Evolutionary conservation across 2,888 invertebrate genomes (phyloP), one percentile per base, ranked within the genome.

Genomic region (Synanthedon vespiformis): DNA sequence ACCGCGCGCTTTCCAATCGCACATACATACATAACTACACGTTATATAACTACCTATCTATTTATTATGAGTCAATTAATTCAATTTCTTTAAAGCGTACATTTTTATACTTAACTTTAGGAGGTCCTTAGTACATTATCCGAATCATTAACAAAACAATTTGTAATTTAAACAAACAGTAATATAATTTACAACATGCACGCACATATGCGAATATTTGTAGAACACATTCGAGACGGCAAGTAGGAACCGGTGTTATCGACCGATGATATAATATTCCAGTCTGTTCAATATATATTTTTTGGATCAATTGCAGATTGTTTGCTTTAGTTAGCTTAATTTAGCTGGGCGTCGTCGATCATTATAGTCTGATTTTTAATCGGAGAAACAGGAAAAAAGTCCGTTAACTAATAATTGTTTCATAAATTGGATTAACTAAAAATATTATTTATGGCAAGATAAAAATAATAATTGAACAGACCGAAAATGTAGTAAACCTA

Each of bases 11-110:
- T 67, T 70, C 78, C 34, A 34, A 34, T 69, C 71, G 71, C 80
- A 77, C 79, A 75, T 77, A 74, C 74, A 74, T 73, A 77, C 66
- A 67, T 71, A 67, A 67, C 80, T 84, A 83, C 80, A 70, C 70
- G 81, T 81, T 83, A 83, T 65, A 72, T 79, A 80, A 69, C 82
- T 84, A 83, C 79, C 83, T 84, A 83, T 75, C 81, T 85, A 84
- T 79, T 74, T 77, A 55, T 82, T 80, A 82, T 70, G 74, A 80
- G 70, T 84, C 77, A 77, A 72, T 83, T 84, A 80, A 77, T 60
- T 73, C 76, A 80, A 84, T 83, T 84, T 86, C 83, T 79, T 87
- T 87, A 87, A 87, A 86, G 87, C 87, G 87, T 87, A 87, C 83
- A 85, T 83, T 86, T 77, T 86, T 85, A 85, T 86, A 74, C 80